Base-by-base conservation (phyloP, 2,113 vertebrate species). In the Pteruthius melanotis region DNA sequence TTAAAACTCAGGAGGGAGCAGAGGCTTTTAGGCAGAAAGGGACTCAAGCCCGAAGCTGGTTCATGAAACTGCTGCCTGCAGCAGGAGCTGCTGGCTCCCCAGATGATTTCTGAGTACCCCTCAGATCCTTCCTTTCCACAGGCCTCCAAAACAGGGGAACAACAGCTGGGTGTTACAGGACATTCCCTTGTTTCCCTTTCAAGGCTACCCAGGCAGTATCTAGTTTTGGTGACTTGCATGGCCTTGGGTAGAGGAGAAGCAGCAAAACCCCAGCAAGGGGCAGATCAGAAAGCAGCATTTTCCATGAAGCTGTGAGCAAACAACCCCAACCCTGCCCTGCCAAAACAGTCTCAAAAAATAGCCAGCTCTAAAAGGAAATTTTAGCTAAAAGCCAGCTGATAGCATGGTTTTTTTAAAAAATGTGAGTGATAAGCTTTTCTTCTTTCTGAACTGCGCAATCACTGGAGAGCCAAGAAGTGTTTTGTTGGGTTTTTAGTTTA, bases 251-350 rank as follows among this genome's bases (percentile, higher is more conserved):
- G 57, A 75, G 31, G 40, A 79, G 45, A 37, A 84, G 6, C 9
- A 20, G n/a, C 39, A 35, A 0, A 4, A 9, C 26, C 64, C n/a
- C 0, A 0, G 3, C 2, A 18, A 80, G 20, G 44, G 12, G 13
- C 39, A 77, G 50, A 65, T 8, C 39, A 47, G 33, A 74, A 89
- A 66, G 52, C 10, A 70, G 60, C 19, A 33, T 70, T 59, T 93
- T 57, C 56, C 17, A 20, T 35, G 33, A 78, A 74, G 22, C 26
- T 74, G 39, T 59, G 39, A 66, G 16, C 6, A 60, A 91, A 84
- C 52, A 74, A 82, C 24, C 6, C 13, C 16, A 22, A 11, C 7
- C 10, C 14, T 63, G 39, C 11, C 13, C 31, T 52, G 20, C 13
- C 35, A 49, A 76, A 86, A 76, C 11, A 54, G 15, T 53, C 10